phyloP scores from a whole-genome alignment of 2,797 vertebrate species.

The Cynopterus sphinx region DNA sequence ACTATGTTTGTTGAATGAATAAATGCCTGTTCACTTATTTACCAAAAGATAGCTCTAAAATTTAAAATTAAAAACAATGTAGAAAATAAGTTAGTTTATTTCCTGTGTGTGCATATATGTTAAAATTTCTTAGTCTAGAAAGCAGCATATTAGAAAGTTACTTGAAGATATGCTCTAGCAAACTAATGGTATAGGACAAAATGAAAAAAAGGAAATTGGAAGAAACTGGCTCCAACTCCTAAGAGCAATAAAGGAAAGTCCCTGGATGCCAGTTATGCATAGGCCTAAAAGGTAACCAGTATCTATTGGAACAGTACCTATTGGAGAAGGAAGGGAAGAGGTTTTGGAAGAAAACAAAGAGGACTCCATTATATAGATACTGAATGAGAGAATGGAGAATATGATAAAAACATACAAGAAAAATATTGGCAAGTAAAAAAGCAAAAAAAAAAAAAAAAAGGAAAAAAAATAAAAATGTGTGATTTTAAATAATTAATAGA shows the following conservation, averaged over 20 bases:
- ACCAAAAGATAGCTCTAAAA: not conserved
- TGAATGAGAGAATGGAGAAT: not conserved
- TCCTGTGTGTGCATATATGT: not conserved
- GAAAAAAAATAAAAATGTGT: not conserved
- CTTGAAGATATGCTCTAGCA: not conserved
- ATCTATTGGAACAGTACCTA: not conserved
- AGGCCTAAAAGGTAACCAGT: not conserved
- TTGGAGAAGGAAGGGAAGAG: not conserved
- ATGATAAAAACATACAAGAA: not conserved
- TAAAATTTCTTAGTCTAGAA: not conserved
- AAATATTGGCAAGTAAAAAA: not conserved
- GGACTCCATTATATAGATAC: not conserved
- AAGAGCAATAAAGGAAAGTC: not conserved
- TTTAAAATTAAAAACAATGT: not conserved
- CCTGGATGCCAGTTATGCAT: not conserved
- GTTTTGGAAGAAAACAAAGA: not conserved
- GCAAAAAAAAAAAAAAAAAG: not conserved
- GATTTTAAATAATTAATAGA: not conserved
- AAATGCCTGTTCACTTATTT: not conserved
- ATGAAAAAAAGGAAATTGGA: not conserved
- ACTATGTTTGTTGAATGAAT: not conserved
- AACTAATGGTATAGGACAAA: not conserved
- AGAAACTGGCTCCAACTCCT: not conserved
- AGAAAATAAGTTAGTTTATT: not conserved
- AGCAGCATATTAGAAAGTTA: not conserved